Base-by-base conservation (phyloP, 2,113 vertebrate genomes). In the Xenotilapia caudafasciata region DNA sequence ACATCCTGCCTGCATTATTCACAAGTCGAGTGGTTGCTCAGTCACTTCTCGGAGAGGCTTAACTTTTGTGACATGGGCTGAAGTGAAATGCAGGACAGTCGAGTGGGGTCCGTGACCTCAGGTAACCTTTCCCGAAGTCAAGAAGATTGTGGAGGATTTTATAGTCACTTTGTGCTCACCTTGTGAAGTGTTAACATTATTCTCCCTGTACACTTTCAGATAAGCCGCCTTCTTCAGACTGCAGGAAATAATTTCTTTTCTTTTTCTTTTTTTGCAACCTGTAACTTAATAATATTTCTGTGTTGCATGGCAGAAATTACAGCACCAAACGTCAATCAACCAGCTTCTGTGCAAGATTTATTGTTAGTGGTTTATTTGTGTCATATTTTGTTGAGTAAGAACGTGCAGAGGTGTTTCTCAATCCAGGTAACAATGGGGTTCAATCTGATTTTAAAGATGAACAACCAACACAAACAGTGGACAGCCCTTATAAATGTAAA, bases 1-100 rank as follows among this genome's bases (percentile, higher is more conserved):
- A 88, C 89, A 90, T 92, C 92, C 89, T 55, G 80, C 80, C 83
- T 93, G 88, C 90, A 93, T 96, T 93, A 92, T 94, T 95, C 91
- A 94, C 84, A 45, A 83, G 86, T 40, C 49, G 35, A 86, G 56
- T 17, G 42, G 88, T 84, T 90, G 86, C 87, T 88, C 90, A 82
- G 88, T 86, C 83, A 51, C 88, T 87, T 75, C 84, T 58, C 7
- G 3, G 62, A 88, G 77, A 88, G 60, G 35, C 82, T 86, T 88
- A 84, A 89, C 80, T 86, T 82, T 80, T 17, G 47, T 86, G 90
- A 88, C 86, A 73, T 6, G 21, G 75, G 80, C 85, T 23, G 45
- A 79, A 77, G 87, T 23, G 87, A 85, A 91, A 80, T 33, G 38
- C 33, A 13, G 89, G 89, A 92, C 47, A 55, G 68, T 21, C 7